Evolutionary conservation across 2,797 vertebrate genomes (phyloP), one percentile per base, ranked within the genome.

Genomic region (Liasis olivaceus): DNA sequence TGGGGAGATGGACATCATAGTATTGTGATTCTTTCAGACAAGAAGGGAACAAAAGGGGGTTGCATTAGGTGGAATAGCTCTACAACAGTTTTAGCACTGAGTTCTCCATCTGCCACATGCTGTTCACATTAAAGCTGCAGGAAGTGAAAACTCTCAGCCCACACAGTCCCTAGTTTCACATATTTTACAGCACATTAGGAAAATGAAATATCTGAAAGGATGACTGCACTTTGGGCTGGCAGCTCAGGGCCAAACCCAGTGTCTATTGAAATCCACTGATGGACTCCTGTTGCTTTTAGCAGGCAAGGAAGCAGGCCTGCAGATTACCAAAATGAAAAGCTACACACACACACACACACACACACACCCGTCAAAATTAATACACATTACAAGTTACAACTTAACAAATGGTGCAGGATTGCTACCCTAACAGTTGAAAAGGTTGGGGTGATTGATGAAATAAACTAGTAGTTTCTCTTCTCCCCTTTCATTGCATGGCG

Each of bases 141-240:
- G 13, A 92, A 17, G n/a, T 60, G 72, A 93, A 69, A 90, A 89
- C 92, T 90, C 58, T 95, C 63, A 91, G 54, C 15, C 94, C 47
- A 93, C 31, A 54, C 58, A 95, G 92, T 87, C 91, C 90, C 93
- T 3, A 0, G 88, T 91, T 95, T 58, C 47, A 88, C 28, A 8
- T 58, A 92, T 94, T 93, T 93, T 89, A 88, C 90, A 94, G 42
- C 51, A 31, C 81, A 91, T 93, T 89, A 93, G 26, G 60, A 92
- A 91, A 89, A 93, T 0, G 2, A 95, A 97, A 93, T 64, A 90
- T 51, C 90, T 95, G 93, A 90, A 96, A 97, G 88, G 42, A 87
- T 17, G 47, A 89, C 92, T 96, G 69, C 84, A 93, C 89, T 97
- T 91, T 60, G 93, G 63, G 54, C 28, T 94, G 85, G 84, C 93